Percentiles rank a stretch among this genome's conserved stretches.
Evolutionary conservation across 2,113 vertebrate species (phyloP).

Genomic region (Psettodes erumei): DNA sequence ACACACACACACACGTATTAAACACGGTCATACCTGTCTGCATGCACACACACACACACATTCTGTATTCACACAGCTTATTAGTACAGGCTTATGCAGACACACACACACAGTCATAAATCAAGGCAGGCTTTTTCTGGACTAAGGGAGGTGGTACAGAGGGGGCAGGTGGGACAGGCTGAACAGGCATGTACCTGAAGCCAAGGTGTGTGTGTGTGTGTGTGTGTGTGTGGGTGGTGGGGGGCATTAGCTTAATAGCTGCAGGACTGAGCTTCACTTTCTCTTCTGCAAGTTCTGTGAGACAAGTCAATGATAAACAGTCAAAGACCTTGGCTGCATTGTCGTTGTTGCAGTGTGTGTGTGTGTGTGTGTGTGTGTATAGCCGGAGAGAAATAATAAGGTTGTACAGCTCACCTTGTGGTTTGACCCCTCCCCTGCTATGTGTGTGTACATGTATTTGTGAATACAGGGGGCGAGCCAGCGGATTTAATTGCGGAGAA

Average conservation of each 20-base stretch:
- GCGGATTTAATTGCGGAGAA: constrained; percentile 34
- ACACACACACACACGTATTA: background rate
- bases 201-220: background rate
- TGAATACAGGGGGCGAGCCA: background rate
- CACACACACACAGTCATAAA: constrained; percentile 29
- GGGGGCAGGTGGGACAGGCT: background rate
- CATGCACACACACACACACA: background rate
- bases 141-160: constrained; percentile 13
- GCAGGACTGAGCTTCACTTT: constrained; percentile 7
- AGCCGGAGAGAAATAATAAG: constrained; percentile 15
- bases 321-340: background rate
- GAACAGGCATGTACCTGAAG: constrained; percentile 12
- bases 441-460: constrained; percentile 1
- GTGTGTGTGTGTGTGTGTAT: background rate
- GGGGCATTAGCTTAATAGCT: background rate
- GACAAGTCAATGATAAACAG: constrained; percentile 15
- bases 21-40: background rate
- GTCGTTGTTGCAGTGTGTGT: background rate
- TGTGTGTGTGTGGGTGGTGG: too few species aligned
- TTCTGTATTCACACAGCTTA: background rate
- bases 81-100: constrained; percentile 16
- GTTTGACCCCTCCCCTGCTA: constrained; percentile 8
- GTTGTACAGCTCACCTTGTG: background rate
- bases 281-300: background rate
- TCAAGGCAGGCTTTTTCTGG: constrained; percentile 18